phyloP scores from a whole-genome alignment of 2,797 vertebrate species.

The Danio jaintianensis region DNA sequence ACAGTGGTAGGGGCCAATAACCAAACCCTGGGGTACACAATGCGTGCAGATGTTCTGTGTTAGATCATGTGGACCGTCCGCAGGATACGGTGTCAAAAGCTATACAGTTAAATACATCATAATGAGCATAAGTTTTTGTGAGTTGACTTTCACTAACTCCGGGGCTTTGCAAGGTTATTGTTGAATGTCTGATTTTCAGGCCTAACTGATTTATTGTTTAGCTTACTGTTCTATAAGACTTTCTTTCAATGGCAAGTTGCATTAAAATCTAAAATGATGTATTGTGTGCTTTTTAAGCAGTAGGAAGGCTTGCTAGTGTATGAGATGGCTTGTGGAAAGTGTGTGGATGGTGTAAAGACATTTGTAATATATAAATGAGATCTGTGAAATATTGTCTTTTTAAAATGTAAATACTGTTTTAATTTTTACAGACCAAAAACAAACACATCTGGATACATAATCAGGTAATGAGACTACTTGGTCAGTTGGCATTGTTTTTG shows the following conservation, averaged over 20 bases:
- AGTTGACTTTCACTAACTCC: neutral
- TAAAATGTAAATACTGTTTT: neutral
- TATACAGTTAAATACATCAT: neutral
- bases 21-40: slow-evolving; percentile 5
- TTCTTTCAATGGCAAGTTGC: too few relatives aligned
- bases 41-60: neutral
- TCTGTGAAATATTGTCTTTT: neutral
- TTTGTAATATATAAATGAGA: neutral
- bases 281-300: neutral
- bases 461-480: slow-evolving; percentile 78
- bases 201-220: neutral
- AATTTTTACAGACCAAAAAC: slow-evolving; percentile 61
- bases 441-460: slow-evolving; percentile 81
- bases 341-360: neutral
- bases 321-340: neutral
- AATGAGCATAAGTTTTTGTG: neutral
- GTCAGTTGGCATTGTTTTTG: neutral
- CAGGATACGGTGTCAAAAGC: neutral
- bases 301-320: neutral
- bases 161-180: neutral
- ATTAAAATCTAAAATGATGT: too few relatives aligned
- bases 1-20: neutral
- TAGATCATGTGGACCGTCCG: neutral
- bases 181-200: slow-evolving; percentile 23
- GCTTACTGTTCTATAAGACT: neutral